These are phyloP conservation scores for Tigriopus japonicus DNA, from an alignment of 1,140 invertebrate genomes.

Conservation along the genomic window DNA sequence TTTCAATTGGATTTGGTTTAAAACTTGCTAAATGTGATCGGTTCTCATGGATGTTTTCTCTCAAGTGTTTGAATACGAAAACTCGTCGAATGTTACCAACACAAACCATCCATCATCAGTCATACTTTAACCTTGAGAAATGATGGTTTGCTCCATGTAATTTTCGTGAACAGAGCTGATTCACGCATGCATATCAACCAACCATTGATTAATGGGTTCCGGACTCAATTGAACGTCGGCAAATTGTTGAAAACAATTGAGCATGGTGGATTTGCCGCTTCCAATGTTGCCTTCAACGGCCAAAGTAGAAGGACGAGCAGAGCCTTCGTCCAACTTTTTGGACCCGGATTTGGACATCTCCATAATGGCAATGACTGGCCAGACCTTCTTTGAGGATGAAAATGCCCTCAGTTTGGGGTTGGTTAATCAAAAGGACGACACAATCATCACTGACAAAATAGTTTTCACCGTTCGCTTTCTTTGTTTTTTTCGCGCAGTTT, in stretches of 20 bases:
- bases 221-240: slow-evolving; percentile 27
- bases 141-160: no score
- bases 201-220: slow-evolving; percentile 65
- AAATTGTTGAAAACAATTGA: slow-evolving; percentile 55
- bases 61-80: no score
- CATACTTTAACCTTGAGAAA: no score
- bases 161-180: no score
- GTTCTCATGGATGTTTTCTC: no score
- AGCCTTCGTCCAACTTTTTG: not conserved
- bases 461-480: not conserved
- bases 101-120: no score
- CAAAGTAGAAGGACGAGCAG: slow-evolving; percentile 16
- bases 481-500: not conserved
- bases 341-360: not conserved
- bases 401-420: not conserved
- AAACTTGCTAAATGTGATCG: no score
- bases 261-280: slow-evolving; percentile 74
- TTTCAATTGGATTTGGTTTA: no score
- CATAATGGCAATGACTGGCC: not conserved
- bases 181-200: no score
- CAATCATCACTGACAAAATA: not conserved
- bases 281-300: slow-evolving; percentile 77
- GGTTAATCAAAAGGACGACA: not conserved
- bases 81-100: no score
- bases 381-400: not conserved